Percentiles rank a stretch among this genome's conserved stretches.
Conservation (phyloP, 2,888 invertebrate genomes). For the Drosophila greeni region DNA sequence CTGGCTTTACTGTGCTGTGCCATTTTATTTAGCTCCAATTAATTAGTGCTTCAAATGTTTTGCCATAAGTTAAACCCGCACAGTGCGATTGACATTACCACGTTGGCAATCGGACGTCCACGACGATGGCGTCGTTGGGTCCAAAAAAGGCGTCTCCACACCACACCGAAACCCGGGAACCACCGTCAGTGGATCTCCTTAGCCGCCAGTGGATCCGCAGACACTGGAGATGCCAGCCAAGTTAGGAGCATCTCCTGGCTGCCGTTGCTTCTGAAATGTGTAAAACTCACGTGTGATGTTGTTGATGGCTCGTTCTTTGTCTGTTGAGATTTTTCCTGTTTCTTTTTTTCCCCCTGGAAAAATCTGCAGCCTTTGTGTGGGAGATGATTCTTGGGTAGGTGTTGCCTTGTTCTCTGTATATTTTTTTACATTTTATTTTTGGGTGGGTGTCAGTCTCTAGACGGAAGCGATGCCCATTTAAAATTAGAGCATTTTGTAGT, state of each 20-base stretch:
- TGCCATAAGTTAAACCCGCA: constrained; percentile 78
- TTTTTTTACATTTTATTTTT: constrained; percentile 7
- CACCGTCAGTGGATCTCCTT: constrained; percentile 2
- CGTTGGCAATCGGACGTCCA: constrained; percentile 58
- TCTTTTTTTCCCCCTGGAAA: constrained; percentile 1
- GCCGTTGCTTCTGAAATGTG: constrained; percentile 68
- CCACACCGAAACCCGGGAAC: constrained; percentile 24
- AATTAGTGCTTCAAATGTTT: constrained; percentile 79
- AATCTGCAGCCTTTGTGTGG: constrained; percentile 30
- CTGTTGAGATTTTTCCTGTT: constrained; percentile 21
- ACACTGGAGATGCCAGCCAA: constrained; percentile 31
- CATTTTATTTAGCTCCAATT: constrained; percentile 79
- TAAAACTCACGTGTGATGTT: constrained; percentile 71
- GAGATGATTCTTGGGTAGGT: constrained; percentile 22
- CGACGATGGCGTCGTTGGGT: constrained; percentile 37
- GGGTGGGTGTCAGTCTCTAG: constrained; percentile 33
- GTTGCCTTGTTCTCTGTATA: constrained; percentile 11
- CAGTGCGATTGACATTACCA: constrained; percentile 74
- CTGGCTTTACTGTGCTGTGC: constrained; percentile 69
- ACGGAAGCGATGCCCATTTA: constrained; percentile 35
- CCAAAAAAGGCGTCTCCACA: constrained; percentile 45
- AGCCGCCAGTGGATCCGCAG: constrained; percentile 5
- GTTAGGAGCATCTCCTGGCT: constrained; percentile 42
- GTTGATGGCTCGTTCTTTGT: constrained; percentile 56
- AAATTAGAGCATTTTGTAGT: constrained; percentile 54